Evolutionary conservation across 2,113 vertebrate species (phyloP).

Genomic region (Ciconia boyciana): DNA sequence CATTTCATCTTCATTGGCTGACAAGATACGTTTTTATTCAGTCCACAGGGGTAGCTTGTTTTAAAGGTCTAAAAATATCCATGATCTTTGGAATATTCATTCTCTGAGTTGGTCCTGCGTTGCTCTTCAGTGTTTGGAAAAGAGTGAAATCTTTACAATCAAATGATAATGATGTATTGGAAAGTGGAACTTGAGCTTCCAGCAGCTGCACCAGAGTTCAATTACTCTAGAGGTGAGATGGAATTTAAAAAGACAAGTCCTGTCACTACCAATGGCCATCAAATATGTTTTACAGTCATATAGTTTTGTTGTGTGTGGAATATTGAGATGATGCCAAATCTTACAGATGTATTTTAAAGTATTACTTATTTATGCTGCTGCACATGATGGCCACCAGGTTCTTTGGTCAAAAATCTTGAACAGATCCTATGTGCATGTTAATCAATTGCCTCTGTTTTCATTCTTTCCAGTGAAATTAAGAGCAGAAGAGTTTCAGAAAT

Average conservation of each 20-base stretch:
- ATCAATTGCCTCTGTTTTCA: background rate
- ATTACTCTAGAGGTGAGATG: constrained; percentile 5
- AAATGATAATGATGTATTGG: constrained; percentile 10
- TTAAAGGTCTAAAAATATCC: background rate
- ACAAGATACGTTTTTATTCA: constrained; percentile 1
- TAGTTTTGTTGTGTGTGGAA: background rate
- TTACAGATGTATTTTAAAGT: background rate
- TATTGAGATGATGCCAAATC: constrained; percentile 1
- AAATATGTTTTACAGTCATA: constrained; percentile 14
- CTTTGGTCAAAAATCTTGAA: background rate
- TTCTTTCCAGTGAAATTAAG: background rate
- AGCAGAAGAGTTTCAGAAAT: background rate
- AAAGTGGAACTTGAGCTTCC: constrained; percentile 30
- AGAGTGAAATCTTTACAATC: background rate
- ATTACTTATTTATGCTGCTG: background rate
- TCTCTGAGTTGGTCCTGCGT: background rate
- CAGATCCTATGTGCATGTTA: background rate
- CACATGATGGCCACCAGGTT: background rate
- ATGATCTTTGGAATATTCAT: background rate
- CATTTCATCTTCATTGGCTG: background rate
- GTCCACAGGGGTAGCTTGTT: background rate
- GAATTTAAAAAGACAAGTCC: constrained; percentile 42
- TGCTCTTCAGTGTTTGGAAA: background rate
- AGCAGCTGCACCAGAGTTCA: constrained; percentile 15
- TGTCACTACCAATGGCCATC: constrained; percentile 46